Conservation (phyloP, 2,888 invertebrate genomes). For the Zootermopsis nevadensis region DNA sequence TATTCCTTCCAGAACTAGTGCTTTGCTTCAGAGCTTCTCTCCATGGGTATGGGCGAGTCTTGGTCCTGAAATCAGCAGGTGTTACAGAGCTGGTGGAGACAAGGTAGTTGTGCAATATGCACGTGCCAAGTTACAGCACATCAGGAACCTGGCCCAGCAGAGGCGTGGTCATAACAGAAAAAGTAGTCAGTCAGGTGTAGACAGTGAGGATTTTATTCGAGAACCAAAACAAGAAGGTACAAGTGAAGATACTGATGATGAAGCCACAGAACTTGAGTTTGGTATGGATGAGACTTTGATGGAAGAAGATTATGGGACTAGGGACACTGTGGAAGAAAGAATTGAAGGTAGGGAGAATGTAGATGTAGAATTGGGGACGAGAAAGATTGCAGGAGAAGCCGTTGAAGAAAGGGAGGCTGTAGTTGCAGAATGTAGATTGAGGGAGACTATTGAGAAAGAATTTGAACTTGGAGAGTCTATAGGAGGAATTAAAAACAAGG, state of each 20-base stretch:
- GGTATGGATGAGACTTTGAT: neutral
- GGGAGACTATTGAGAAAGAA: neutral
- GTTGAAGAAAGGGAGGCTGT: neutral
- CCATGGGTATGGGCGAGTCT: neutral
- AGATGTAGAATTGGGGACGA: neutral
- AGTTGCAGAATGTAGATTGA: neutral
- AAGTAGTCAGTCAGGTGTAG: neutral
- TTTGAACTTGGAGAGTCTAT: neutral
- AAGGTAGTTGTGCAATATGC: neutral
- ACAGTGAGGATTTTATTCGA: neutral
- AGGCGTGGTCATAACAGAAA: neutral
- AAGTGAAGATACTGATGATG: neutral
- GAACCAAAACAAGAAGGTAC: neutral
- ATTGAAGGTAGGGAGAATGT: neutral
- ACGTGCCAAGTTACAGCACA: neutral
- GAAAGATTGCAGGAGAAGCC: neutral
- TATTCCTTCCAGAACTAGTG: neutral
- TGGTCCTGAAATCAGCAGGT: neutral
- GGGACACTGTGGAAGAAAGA: neutral
- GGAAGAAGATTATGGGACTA: neutral
- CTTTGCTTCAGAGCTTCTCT: neutral
- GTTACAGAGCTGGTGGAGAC: conserved; percentile 3
- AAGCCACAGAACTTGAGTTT: neutral
- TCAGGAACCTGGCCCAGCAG: neutral
- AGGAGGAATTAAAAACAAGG: neutral